These are phyloP conservation scores for Acrocyrtus sp. DNA, from an alignment of 2,888 invertebrate species.

Conservation along the genomic window DNA sequence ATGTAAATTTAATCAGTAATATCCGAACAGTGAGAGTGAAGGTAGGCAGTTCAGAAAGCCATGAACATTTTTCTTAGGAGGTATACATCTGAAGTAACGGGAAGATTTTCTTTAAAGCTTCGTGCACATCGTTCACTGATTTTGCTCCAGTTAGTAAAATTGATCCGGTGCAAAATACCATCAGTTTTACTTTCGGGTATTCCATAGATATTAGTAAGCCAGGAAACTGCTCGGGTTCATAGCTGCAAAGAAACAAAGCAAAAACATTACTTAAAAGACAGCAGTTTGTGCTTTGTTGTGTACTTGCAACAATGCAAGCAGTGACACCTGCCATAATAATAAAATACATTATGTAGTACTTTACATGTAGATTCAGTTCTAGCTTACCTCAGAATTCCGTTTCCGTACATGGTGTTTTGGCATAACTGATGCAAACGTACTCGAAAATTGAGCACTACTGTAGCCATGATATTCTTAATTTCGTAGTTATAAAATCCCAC, in stretches of 20 bases:
- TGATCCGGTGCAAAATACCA: slow-evolving; percentile 74
- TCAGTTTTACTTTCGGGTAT: slow-evolving; percentile 71
- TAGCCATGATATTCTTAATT: slow-evolving; percentile 74
- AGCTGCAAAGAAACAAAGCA: slow-evolving; percentile 65
- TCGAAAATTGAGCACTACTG: slow-evolving; percentile 73
- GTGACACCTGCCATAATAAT: no score
- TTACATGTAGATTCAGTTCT: no score
- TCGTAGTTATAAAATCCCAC: slow-evolving; percentile 69
- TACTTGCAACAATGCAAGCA: no score
- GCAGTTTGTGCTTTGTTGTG: not conserved
- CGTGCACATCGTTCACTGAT: slow-evolving; percentile 70
- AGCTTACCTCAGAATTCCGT: slow-evolving; percentile 27
- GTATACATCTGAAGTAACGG: slow-evolving; percentile 66
- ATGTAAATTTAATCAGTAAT: no score
- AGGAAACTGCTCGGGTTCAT: slow-evolving; percentile 74
- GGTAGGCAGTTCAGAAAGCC: no score
- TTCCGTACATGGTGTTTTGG: slow-evolving; percentile 13
- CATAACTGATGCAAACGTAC: slow-evolving; percentile 72
- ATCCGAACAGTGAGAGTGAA: no score
- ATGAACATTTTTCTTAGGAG: slow-evolving; percentile 11
- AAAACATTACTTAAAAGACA: not conserved
- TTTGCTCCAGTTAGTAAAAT: slow-evolving; percentile 72
- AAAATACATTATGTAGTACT: not conserved
- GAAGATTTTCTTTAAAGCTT: slow-evolving; percentile 72
- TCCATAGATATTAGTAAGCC: slow-evolving; percentile 73